These are phyloP conservation scores for Pseudorectes ferrugineus DNA, from an alignment of 2,113 vertebrate genomes.

Conservation along the genomic window DNA sequence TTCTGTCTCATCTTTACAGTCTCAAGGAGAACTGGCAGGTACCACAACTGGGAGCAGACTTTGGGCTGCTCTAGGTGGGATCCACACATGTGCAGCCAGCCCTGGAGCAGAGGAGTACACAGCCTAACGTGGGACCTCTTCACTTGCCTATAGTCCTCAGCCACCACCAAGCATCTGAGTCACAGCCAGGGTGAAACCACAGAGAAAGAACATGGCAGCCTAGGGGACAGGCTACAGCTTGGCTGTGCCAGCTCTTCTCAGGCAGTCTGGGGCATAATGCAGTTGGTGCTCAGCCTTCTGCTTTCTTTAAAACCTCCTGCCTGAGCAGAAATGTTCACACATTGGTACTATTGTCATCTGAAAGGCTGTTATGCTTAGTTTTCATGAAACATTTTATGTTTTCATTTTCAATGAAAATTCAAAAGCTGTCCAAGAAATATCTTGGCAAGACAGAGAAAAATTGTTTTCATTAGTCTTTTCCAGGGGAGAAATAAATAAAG, in stretches of 20 bases:
- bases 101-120: not conserved
- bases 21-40: not conserved
- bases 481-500: not conserved
- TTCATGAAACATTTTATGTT: not conserved
- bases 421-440: not conserved
- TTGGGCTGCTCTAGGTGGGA: not conserved
- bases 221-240: not conserved
- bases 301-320: not conserved
- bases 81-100: rapidly evolving
- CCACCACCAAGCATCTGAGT: not conserved
- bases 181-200: not conserved
- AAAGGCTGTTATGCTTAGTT: not conserved
- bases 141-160: not conserved
- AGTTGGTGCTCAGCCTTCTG: not conserved
- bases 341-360: not conserved
- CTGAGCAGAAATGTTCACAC: not conserved
- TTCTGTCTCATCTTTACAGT: not conserved
- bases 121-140: not conserved
- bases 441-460: constrained; percentile 4
- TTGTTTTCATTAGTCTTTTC: not conserved
- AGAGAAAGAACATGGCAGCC: not conserved
- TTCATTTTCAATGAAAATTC: constrained; percentile 8
- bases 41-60: not conserved
- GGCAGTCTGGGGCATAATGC: not conserved
- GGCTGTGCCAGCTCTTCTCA: not conserved